Evolutionary conservation across 2,888 invertebrate species (phyloP), one percentile per base, ranked within the genome.

Genomic region (Leptogaster cylindrica): DNA sequence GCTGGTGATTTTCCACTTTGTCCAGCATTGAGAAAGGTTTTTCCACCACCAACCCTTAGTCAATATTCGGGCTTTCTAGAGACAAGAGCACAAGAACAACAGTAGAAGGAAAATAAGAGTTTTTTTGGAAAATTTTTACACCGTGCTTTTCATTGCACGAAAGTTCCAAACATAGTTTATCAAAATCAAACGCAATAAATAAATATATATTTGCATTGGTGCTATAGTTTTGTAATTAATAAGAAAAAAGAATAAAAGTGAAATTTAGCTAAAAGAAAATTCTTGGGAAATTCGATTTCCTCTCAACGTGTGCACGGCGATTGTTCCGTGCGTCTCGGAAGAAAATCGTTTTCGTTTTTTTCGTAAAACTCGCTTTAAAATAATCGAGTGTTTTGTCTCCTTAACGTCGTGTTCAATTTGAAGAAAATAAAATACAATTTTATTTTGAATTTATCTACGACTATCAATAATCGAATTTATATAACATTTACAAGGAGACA

Each of bases 1-100:
- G 33, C 23, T 65, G 64, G 64, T 65, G 64, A 65, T 65, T 65
- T 65, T 65, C 64, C 64, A 65, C 48, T 23, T 33, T 44, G 27
- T 28, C 16, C 41, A 61, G 27, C 41, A 25, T 61, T 61, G 61
- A 44, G 61, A 23, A 61, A 61, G 61, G 61, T 44, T 61, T 61
- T 31, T 31, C 20, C 27, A 16, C 12, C 61, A 16, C 27, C 16
- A 28, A 18, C 14, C 14, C 61, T 61, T 44, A 61, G 61, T 61
- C 44, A 28, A 61, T 44, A 44, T 23, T 61, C 61, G 44, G 44
- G 44, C 61, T 48, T 48, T 48, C n/a, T 20, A 25, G 61, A 44
- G 36, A 61, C 28, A 61, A 39, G 61, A 61, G 61, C 61, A 61
- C 61, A 61, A 44, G 44, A 41, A 61, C 18, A 12, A n/a, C 31